Evolutionary conservation across 2,113 vertebrate genomes (phyloP).

Genomic region (Ursus arctos): DNA sequence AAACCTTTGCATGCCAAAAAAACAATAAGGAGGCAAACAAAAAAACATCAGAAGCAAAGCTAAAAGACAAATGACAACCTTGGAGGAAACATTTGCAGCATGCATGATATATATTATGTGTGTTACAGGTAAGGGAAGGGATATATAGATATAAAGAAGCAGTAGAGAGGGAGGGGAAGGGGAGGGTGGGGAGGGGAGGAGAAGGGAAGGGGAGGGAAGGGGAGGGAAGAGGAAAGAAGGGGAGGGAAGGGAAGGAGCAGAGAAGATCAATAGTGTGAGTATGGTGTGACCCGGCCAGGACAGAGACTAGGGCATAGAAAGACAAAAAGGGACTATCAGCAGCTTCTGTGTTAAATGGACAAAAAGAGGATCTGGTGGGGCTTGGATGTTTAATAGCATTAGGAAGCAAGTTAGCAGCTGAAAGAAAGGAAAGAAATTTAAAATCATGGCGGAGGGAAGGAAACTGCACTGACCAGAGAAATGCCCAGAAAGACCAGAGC

Average conservation of each 20-base stretch:
- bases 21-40: not conserved
- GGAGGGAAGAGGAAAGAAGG: not conserved
- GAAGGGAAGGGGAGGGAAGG: not conserved
- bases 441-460: not conserved
- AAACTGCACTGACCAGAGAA: not conserved
- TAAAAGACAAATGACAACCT: conserved; percentile 2
- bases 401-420: not conserved
- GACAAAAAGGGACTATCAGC: not conserved
- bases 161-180: not conserved
- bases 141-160: not conserved
- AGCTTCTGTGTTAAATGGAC: not conserved
- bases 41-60: not conserved
- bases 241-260: not conserved
- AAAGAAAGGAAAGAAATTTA: not conserved
- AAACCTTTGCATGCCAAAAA: not conserved
- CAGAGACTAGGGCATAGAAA: not conserved
- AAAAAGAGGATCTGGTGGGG: not conserved
- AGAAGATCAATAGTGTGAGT: not conserved
- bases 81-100: not conserved
- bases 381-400: not conserved
- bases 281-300: not conserved
- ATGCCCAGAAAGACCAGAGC: not conserved
- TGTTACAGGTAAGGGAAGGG: not conserved
- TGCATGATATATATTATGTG: not conserved
- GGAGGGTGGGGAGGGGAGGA: no score